A percentile compares a stretch with the other conserved stretches of the same genome.
phyloP scores from a whole-genome alignment of 2,113 vertebrate genomes.

The Anseranas semipalmata region DNA sequence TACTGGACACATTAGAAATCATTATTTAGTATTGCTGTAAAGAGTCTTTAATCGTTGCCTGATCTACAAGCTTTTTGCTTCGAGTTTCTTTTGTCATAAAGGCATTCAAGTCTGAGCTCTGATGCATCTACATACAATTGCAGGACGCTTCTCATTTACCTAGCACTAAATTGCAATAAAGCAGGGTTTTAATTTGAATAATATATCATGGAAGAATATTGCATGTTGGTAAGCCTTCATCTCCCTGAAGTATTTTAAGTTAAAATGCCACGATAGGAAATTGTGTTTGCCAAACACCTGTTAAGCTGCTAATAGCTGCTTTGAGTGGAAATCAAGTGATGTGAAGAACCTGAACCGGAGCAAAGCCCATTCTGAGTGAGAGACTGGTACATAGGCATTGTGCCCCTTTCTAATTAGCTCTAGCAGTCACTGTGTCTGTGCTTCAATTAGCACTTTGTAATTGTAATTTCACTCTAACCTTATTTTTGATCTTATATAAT shows the following conservation, averaged over 20 bases:
- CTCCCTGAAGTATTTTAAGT: neutral
- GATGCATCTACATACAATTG: neutral
- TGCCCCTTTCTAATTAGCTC: slow-evolving; percentile 3
- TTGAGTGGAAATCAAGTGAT: neutral
- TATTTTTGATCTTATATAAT: neutral
- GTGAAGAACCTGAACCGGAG: neutral
- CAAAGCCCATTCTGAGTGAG: neutral
- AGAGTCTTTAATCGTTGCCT: neutral
- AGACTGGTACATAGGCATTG: neutral
- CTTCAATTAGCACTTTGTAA: slow-evolving; percentile 26
- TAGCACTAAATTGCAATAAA: neutral
- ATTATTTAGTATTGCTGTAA: neutral
- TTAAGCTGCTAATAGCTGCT: neutral
- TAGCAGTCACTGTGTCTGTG: neutral
- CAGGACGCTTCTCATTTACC: neutral
- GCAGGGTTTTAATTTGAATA: neutral
- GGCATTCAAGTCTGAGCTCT: neutral
- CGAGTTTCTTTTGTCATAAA: neutral
- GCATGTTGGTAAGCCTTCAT: neutral
- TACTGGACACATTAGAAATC: neutral
- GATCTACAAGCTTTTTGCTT: neutral
- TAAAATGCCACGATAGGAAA: neutral
- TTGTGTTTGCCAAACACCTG: neutral
- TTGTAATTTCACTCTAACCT: slow-evolving; percentile 24
- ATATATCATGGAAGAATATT: neutral